A percentile compares a stretch with the other conserved stretches of the same genome.
Evolutionary conservation across 2,888 invertebrate genomes (phyloP).

Genomic region (Marronus borbonicus): DNA sequence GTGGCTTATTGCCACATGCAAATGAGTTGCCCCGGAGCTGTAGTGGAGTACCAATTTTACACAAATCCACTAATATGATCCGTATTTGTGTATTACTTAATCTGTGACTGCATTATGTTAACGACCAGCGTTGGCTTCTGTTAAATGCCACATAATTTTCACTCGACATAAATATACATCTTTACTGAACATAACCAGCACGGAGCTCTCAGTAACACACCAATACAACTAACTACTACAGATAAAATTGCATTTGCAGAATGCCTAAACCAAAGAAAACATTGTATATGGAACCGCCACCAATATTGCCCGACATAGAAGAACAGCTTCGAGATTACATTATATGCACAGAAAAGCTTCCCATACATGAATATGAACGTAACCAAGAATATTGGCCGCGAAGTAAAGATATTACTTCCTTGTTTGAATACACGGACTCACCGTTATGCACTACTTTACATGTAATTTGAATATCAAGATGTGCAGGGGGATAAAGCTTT

Average conservation of each 20-base stretch:
- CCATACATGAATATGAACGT: conserved; percentile 81
- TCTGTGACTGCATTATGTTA: too few species aligned
- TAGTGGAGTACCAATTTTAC: too few species aligned
- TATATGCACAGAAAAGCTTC: conserved; percentile 78
- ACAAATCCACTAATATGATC: too few species aligned
- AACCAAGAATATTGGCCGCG: conserved; percentile 80
- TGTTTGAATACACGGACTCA: conserved; percentile 72
- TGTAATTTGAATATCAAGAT: conserved; percentile 62
- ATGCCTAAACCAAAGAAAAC: conserved; percentile 23
- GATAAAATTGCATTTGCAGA: background rate
- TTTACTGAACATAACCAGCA: too few species aligned
- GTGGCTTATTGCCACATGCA: too few species aligned
- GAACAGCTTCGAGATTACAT: conserved; percentile 79
- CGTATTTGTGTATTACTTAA: too few species aligned
- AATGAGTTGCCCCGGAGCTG: too few species aligned
- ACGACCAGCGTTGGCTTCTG: too few species aligned
- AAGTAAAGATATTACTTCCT: conserved; percentile 72
- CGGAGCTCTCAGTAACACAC: too few species aligned
- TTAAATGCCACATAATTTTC: too few species aligned
- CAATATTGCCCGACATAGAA: conserved; percentile 78
- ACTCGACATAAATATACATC: too few species aligned
- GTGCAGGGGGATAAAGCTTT: background rate
- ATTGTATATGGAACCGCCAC: conserved; percentile 68
- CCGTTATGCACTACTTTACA: conserved; percentile 72
- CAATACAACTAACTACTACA: too few species aligned